phyloP scores from a whole-genome alignment of 2,113 vertebrate species.

The Eretmodus cyanostictus region DNA sequence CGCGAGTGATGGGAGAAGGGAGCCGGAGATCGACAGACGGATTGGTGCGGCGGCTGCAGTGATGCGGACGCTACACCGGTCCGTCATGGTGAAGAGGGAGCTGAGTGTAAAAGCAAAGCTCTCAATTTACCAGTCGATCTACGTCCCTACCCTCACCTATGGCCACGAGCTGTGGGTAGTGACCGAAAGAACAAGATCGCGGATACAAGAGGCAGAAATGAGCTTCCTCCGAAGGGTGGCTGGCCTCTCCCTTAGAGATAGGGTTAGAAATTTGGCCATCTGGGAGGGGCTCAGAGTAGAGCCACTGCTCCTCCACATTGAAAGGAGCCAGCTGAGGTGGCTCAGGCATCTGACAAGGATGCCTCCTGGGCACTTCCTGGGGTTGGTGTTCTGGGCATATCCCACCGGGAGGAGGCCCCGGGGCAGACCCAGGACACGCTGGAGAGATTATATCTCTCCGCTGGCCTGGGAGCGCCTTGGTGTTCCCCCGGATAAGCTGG shows the following conservation, averaged over 20 bases:
- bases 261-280: fast-evolving
- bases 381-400: background rate
- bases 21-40: background rate
- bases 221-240: background rate
- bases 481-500: background rate
- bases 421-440: background rate
- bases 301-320: background rate
- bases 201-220: fast-evolving
- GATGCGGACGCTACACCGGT: background rate
- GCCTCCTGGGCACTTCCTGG: fast-evolving
- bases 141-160: too few relatives aligned
- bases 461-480: background rate
- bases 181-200: fast-evolving
- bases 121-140: fast-evolving
- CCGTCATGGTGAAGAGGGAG: background rate
- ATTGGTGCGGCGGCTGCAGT: fast-evolving
- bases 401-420: background rate
- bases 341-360: background rate
- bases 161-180: too few relatives aligned
- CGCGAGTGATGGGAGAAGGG: background rate
- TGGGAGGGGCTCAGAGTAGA: background rate
- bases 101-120: too few relatives aligned
- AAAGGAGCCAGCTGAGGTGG: background rate
- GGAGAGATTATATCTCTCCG: background rate
- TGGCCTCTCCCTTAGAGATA: fast-evolving